Evolutionary conservation across 1,140 invertebrate genomes (phyloP), one percentile per base, ranked within the genome.

Genomic region (Hyles euphorbiae): DNA sequence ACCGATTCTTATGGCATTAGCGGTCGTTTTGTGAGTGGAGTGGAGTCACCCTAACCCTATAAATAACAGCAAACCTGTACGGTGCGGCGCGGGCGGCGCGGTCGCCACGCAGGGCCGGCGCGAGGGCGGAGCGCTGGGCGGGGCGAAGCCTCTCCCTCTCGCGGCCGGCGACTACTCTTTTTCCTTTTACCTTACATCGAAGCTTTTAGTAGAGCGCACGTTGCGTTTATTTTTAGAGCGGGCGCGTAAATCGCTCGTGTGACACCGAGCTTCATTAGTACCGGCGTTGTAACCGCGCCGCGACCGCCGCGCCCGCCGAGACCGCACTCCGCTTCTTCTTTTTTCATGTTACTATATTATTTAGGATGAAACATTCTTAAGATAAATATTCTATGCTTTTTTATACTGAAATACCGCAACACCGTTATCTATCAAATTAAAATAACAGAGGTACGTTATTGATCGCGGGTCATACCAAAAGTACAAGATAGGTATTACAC

Each of bases 81-180:
- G 32, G 53, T 2, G 53, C 8, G 36, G 34, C 4, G 52, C 10
- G 6, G 36, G n/a, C 4, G 36, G 8, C 34, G 52, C 32, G 3
- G 10, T 34, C n/a, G 11, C 43, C 22, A 40, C 45, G 55, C 9
- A 11, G 43, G 40, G 50, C 49, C 12, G 9, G 45, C 48, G 58
- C 54, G 49, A 46, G 50, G 54, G 54, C 34, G 60, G 56, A 48
- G 55, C 55, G 52, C 9, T 43, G 56, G 61, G 61, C 61, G 56
- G 61, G 56, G 34, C 56, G 34, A 10, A 51, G 52, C 34, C 53
- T 60, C 46, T 44, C 36, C 55, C 32, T 59, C 9, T 46, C 10
- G n/a, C 43, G 33, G 36, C 50, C 54, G 46, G 40, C 53, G 49
- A 47, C 5, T 40, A 34, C 12, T 53, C 48, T 51, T 58, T 53